Conservation (phyloP, 2,797 vertebrate genomes). For the Poeciliopsis gracilis region DNA sequence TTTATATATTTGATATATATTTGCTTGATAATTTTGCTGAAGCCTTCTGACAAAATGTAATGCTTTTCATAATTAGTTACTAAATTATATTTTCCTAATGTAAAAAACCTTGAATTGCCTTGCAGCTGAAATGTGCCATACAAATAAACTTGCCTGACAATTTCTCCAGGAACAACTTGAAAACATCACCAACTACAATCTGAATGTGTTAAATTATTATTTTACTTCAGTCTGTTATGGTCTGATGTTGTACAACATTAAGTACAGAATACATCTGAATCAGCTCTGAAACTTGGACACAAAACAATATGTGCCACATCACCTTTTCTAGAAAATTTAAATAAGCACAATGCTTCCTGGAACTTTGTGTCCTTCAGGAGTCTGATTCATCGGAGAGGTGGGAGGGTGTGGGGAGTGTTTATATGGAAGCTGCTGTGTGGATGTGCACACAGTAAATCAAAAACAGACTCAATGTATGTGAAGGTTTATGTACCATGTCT, state of each 20-base stretch:
- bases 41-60: too few relatives aligned
- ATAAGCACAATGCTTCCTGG: slow-evolving; percentile 7
- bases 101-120: too few relatives aligned
- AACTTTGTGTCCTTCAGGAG: slow-evolving; percentile 18
- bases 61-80: too few relatives aligned
- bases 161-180: background rate
- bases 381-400: background rate
- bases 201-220: background rate
- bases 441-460: slow-evolving; percentile 40
- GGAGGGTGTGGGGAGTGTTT: slow-evolving; percentile 8
- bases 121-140: too few relatives aligned
- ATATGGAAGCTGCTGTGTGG: slow-evolving; percentile 27
- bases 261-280: background rate
- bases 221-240: background rate
- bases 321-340: background rate
- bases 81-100: too few relatives aligned
- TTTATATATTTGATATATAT: too few relatives aligned
- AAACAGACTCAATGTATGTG: slow-evolving; percentile 22
- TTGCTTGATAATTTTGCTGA: too few relatives aligned
- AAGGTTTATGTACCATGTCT: background rate
- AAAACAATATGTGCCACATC: background rate
- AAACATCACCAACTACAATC: background rate
- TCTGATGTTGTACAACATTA: too few relatives aligned
- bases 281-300: background rate
- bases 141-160: background rate